Conservation (phyloP, 2,113 vertebrate genomes). For the Pseudorectes ferrugineus region DNA sequence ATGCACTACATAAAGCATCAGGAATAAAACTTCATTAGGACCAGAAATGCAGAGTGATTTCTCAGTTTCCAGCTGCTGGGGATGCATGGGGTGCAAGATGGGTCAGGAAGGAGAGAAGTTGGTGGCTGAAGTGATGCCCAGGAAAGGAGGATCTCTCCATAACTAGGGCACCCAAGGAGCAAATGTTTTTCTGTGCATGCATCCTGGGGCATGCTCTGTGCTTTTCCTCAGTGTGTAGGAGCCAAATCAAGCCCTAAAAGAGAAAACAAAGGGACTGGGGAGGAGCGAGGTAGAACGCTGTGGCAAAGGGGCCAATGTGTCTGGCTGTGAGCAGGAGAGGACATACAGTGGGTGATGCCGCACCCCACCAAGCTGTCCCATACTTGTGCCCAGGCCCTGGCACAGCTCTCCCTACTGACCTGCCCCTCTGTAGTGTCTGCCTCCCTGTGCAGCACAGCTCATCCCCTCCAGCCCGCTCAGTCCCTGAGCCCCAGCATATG, state of each 20-base stretch:
- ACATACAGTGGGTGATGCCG: neutral
- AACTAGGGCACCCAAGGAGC: neutral
- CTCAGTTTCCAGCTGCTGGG: neutral
- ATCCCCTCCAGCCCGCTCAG: neutral
- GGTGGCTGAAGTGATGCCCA: neutral
- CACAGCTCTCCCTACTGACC: neutral
- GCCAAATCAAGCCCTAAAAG: neutral
- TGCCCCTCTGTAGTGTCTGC: neutral
- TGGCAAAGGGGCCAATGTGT: neutral
- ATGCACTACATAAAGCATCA: neutral
- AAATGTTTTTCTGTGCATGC: neutral
- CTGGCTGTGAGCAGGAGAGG: neutral
- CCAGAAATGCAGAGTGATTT: neutral
- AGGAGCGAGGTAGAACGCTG: fast-evolving
- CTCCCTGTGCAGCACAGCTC: neutral
- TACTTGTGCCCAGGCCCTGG: too few relatives aligned
- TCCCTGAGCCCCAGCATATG: fast-evolving
- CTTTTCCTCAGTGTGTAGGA: neutral
- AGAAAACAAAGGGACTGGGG: fast-evolving
- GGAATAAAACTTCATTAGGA: neutral
- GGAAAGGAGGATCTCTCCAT: neutral
- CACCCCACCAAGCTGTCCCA: neutral
- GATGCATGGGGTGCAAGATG: fast-evolving
- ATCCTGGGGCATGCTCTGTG: neutral
- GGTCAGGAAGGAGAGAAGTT: neutral